Evolutionary conservation across 2,888 invertebrate genomes (phyloP), one percentile per base, ranked within the genome.

Genomic region (Drosophila mimetica): DNA sequence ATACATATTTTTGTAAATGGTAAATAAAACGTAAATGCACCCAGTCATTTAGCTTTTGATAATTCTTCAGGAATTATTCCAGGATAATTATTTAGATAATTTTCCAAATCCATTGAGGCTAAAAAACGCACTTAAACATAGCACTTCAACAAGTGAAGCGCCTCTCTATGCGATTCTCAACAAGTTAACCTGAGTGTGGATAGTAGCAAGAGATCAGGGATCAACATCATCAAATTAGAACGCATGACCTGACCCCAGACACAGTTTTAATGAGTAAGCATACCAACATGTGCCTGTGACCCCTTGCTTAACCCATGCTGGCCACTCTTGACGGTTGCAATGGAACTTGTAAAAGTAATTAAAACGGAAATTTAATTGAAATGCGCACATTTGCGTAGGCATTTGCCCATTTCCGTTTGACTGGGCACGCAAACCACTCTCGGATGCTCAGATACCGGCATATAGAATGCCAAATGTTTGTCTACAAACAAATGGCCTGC

Each of bases 361-460:
- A 89, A 89, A 89, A 83, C 78, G 71, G 74, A 79, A 83, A 78
- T 89, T 89, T 89, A 89, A 89, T 89, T 89, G 89, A 86, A 89
- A 89, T 80, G 76, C 79, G 76, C 81, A 76, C 81, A 79, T 81
- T 89, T 86, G 77, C 74, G 75, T 80, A 78, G 85, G 89, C 88
- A 85, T 88, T 84, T 77, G 46, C 61, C 58, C 75, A 70, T 79
- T 79, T 76, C 79, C 79, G 71, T 61, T 54, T 64, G 63, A 50
- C 52, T 67, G 71, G 72, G 63, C 66, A 60, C 79, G 50, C 55
- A 71, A 72, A 50, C 44, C 71, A 75, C 74, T 63, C 77, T 50
- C 42, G 36, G 42, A 72, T 54, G 25, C 37, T 61, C 44, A 53
- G 65, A 48, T 53, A 47, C 44, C n/a, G 42, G 44, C 18, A 58